Percentiles rank a stretch among this genome's conserved stretches.
Conservation (phyloP, 2,888 invertebrate species). For the Heliconius ethilla region DNA sequence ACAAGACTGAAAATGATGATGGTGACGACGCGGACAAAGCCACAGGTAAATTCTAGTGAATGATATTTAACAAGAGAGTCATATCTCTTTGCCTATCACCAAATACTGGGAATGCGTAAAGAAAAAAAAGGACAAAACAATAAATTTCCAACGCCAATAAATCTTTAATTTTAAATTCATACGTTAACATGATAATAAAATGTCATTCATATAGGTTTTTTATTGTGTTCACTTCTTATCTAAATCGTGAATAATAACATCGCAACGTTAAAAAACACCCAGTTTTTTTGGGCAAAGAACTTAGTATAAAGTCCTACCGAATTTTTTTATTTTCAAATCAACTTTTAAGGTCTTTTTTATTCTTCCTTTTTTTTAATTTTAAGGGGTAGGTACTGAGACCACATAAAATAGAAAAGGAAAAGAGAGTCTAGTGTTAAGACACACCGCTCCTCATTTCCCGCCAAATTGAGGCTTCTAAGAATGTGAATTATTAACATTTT, state of each 20-base stretch:
- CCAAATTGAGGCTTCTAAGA: background rate
- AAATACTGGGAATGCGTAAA: background rate
- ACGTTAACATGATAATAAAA: slow-evolving; percentile 19
- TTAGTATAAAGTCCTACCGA: background rate
- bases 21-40: no score
- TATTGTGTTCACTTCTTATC: slow-evolving; percentile 7
- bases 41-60: no score
- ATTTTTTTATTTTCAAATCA: background rate
- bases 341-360: background rate
- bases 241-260: slow-evolving; percentile 16
- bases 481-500: background rate
- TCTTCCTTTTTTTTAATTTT: no score
- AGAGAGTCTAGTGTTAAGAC: no score
- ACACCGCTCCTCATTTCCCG: no score
- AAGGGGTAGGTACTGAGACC: no score
- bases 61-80: no score
- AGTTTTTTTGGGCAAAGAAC: background rate
- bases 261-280: slow-evolving; percentile 13
- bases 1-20: no score
- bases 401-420: no score
- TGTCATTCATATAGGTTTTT: slow-evolving; percentile 12
- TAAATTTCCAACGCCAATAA: background rate
- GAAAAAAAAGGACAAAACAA: background rate
- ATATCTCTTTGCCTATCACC: background rate
- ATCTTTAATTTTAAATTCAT: slow-evolving; percentile 15